Base-by-base conservation (phyloP, 1,140 invertebrate species). In the Elysia chlorotica region DNA sequence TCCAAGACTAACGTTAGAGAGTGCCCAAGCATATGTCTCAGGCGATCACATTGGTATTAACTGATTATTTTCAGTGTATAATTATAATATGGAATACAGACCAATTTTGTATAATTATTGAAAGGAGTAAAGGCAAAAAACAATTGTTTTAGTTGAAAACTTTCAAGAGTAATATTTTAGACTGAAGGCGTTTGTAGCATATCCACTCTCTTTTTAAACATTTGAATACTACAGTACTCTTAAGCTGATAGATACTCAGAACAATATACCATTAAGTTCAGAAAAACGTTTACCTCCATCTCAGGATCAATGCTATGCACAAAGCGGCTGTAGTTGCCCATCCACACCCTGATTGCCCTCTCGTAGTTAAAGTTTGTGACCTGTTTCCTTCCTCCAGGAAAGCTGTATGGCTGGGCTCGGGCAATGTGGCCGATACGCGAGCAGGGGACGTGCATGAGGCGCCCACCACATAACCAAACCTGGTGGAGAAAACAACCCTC, bases 401-500 rank as follows among this genome's bases (percentile, higher is more conserved):
- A 96, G 72, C 92, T 92, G 84, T 98, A 98, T 0, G 96, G 96
- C 89, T 98, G 96, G 65, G 85, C 83, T 3, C 94, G 93, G 0
- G 98, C 88, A 48, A 96, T 83, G 75, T 87, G 85, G 38, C 83
- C 85, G 17, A 87, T 77, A 61, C 81, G 80, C 21, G 84, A 84
- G 70, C 85, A 87, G 0, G 84, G 82, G 0, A 93, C 92, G 61
- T 99, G 98, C 87, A 98, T 95, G 0, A 99, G 91, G 62, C 91
- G 91, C 0, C 97, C 97, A 0, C 97, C 97, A 83, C 97, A 99
- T 87, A 97, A 95, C 97, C 97, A 99, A 0, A 97, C 92, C 83
- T 97, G 59, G 84, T n/a, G n/a, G n/a, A n/a, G n/a, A n/a, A n/a
- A n/a, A n/a, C n/a, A n/a, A n/a, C n/a, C n/a, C n/a, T n/a, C n/a